These are phyloP conservation scores for Australoheros facetus DNA, from an alignment of 2,797 vertebrate species.

Conservation along the genomic window DNA sequence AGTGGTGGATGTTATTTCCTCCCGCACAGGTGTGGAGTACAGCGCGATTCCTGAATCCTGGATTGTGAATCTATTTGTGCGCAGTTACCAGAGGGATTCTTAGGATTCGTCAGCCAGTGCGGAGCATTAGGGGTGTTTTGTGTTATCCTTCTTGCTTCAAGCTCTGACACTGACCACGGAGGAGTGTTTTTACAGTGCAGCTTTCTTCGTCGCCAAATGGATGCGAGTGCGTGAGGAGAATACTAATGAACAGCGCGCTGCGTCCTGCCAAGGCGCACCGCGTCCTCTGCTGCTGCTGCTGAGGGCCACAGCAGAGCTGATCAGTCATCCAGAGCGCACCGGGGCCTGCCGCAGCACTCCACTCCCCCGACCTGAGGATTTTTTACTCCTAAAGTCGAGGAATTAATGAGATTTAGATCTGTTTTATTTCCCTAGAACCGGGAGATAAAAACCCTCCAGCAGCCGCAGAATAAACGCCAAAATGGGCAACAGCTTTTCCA, in stretches of 20 bases:
- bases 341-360: background rate
- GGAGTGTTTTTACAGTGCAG: background rate
- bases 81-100: background rate
- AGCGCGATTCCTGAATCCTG: background rate
- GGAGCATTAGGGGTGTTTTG: no score
- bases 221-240: slow-evolving; percentile 54
- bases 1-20: background rate
- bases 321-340: slow-evolving; percentile 18
- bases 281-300: slow-evolving; percentile 36
- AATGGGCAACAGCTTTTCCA: slow-evolving; percentile 97
- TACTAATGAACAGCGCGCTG: slow-evolving; percentile 63
- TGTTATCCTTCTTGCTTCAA: background rate
- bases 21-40: background rate
- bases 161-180: background rate
- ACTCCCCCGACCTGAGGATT: background rate
- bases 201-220: slow-evolving; percentile 39
- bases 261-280: slow-evolving; percentile 52
- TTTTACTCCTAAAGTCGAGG: background rate
- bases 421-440: background rate
- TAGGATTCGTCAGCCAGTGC: background rate
- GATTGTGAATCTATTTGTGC: background rate
- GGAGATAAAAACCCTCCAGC: background rate
- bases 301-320: slow-evolving; percentile 47
- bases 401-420: background rate
- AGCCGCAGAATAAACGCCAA: slow-evolving; percentile 22